Percentiles rank a stretch among this genome's conserved stretches.
These are phyloP conservation scores for Archilochus colubris DNA, from an alignment of 2,113 vertebrate genomes.

Conservation along the genomic window DNA sequence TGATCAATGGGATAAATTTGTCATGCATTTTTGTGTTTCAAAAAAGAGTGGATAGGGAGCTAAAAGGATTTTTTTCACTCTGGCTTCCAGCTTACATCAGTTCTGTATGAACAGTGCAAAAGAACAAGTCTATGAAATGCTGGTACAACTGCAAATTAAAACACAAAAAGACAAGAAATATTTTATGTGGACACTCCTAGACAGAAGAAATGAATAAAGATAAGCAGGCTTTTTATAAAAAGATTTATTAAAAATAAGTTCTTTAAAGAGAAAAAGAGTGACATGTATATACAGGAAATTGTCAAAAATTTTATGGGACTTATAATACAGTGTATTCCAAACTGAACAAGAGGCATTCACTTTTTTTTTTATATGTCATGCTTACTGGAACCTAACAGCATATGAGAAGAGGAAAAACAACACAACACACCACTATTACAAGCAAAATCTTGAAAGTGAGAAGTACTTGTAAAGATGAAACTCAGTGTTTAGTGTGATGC, in stretches of 20 bases:
- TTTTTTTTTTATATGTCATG: not conserved
- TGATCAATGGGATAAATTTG: not conserved
- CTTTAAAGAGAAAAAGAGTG: constrained; percentile 54
- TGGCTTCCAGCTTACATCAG: not conserved
- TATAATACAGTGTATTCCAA: constrained; percentile 39
- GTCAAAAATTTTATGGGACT: constrained; percentile 44
- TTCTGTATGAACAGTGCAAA: not conserved
- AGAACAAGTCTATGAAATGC: not conserved
- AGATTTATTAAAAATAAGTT: constrained; percentile 82
- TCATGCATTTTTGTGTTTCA: not conserved
- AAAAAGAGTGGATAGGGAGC: not conserved
- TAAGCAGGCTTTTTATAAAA: constrained; percentile 62
- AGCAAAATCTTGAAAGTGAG: not conserved
- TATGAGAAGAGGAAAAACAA: not conserved
- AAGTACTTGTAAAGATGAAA: not conserved
- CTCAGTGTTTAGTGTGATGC: not conserved
- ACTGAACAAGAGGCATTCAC: not conserved
- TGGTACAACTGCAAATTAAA: not conserved
- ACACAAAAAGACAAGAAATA: not conserved
- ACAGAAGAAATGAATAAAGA: not conserved
- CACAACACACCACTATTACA: not conserved
- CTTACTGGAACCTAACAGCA: not conserved
- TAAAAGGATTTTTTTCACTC: not conserved
- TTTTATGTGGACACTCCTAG: not conserved
- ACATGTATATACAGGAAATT: constrained; percentile 72